Evolutionary conservation across 2,888 invertebrate genomes (phyloP).

Genomic region (Argynnis bischoffii): DNA sequence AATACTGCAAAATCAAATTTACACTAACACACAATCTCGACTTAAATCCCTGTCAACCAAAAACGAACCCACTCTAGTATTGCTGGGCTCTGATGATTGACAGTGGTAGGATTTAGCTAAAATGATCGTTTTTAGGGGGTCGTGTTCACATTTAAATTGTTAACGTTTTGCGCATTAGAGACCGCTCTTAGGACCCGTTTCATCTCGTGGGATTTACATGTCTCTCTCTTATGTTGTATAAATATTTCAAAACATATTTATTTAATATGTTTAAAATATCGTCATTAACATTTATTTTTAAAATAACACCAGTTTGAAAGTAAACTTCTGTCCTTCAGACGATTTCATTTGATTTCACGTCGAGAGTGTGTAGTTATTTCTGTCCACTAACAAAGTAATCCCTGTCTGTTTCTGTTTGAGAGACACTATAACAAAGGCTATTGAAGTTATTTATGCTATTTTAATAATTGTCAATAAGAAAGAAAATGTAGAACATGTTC

Average conservation of each 20-base stretch:
- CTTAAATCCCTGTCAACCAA: neutral
- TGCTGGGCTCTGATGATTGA: slow-evolving; percentile 8
- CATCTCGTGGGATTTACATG: slow-evolving; percentile 14
- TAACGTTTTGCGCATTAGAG: slow-evolving; percentile 6
- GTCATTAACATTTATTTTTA: slow-evolving; percentile 3
- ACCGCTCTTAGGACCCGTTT: slow-evolving; percentile 21
- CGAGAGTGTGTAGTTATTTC: slow-evolving; percentile 18
- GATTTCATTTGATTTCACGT: slow-evolving; percentile 12
- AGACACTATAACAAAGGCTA: slow-evolving; percentile 16
- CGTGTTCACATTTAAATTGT: slow-evolving; percentile 11
- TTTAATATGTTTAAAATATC: neutral
- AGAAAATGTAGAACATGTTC: too few relatives aligned
- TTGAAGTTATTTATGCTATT: neutral
- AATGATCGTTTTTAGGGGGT: slow-evolving; percentile 10
- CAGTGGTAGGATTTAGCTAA: slow-evolving; percentile 11
- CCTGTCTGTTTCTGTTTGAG: slow-evolving; percentile 12
- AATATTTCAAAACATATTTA: slow-evolving; percentile 7
- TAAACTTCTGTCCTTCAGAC: slow-evolving; percentile 11
- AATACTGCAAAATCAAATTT: too few relatives aligned
- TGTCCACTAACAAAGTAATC: slow-evolving; percentile 11
- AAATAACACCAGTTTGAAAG: slow-evolving; percentile 15
- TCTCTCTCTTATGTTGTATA: slow-evolving; percentile 4
- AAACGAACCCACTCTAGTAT: neutral
- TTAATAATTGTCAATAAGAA: too few relatives aligned
- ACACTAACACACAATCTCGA: neutral